These are phyloP conservation scores for Coenonympha glycerion DNA, from an alignment of 2,888 invertebrate species.

Conservation along the genomic window DNA sequence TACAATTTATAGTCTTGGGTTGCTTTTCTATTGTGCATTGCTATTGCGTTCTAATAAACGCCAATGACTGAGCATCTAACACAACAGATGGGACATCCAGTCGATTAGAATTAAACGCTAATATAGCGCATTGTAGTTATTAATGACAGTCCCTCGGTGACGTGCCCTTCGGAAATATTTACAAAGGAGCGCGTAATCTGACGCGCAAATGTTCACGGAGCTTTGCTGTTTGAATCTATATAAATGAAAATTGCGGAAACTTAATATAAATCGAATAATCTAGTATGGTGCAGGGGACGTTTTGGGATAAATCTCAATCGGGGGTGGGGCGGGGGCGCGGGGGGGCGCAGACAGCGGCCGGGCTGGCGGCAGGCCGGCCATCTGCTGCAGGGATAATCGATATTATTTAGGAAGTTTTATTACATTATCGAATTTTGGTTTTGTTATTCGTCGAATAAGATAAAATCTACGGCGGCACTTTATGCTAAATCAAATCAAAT, in stretches of 20 bases:
- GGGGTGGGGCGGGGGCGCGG: conserved; percentile 60
- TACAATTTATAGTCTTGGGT: too few species aligned
- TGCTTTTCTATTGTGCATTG: neutral
- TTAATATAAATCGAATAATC: conserved; percentile 75
- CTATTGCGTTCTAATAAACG: neutral
- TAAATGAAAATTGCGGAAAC: conserved; percentile 72
- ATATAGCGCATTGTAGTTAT: conserved; percentile 62
- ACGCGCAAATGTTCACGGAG: conserved; percentile 52
- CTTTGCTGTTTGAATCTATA: conserved; percentile 53
- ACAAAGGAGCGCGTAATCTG: conserved; percentile 56
- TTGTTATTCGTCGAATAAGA: neutral
- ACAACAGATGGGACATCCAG: conserved; percentile 57
- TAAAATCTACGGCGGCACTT: neutral
- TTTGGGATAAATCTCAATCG: conserved; percentile 72
- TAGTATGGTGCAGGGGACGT: conserved; percentile 65
- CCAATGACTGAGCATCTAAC: conserved; percentile 1
- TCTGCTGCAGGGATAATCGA: conserved; percentile 73
- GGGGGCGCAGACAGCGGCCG: conserved; percentile 52
- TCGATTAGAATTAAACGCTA: conserved; percentile 50
- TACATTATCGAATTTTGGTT: neutral
- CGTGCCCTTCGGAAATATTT: conserved; percentile 61
- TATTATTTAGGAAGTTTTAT: conserved; percentile 61
- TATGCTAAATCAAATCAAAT: too few species aligned
- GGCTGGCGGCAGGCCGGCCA: conserved; percentile 61
- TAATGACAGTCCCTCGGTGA: conserved; percentile 53